These are phyloP conservation scores for Anguilla rostrata DNA, from an alignment of 2,113 vertebrate species.

Conservation along the genomic window DNA sequence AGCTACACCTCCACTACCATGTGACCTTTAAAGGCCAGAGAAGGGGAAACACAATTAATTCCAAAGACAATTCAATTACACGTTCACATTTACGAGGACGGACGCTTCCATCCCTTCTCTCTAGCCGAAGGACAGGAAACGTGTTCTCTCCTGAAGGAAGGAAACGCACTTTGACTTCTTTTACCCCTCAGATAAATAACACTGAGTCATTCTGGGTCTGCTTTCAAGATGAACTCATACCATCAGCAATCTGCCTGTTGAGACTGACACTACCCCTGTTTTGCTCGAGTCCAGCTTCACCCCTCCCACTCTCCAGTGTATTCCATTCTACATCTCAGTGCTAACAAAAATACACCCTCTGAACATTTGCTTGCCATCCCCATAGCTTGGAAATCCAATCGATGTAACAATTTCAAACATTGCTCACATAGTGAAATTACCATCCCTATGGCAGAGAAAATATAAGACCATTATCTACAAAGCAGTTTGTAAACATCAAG, in stretches of 20 bases:
- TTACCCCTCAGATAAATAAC: not conserved
- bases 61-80: not conserved
- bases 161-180: not conserved
- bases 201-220: not conserved
- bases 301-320: not conserved
- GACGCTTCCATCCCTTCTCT: not conserved
- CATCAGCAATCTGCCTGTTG: not conserved
- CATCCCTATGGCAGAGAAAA: not conserved
- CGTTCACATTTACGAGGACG: not conserved
- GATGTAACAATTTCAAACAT: not conserved
- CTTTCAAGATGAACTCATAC: not conserved
- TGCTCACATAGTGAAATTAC: not conserved
- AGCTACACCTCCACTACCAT: not conserved
- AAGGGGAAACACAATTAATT: not conserved
- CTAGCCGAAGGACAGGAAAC: slow-evolving; percentile 6
- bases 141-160: not conserved
- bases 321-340: not conserved
- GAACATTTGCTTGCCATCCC: not conserved
- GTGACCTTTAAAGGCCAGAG: not conserved
- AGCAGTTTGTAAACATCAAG: not conserved
- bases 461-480: no score
- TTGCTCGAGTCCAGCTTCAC: not conserved
- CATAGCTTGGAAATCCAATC: not conserved
- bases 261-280: not conserved
- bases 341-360: slow-evolving; percentile 11